A percentile compares a stretch with the other conserved stretches of the same genome.
Conservation (phyloP, 2,888 invertebrate genomes). For the Eulithis prunata region DNA sequence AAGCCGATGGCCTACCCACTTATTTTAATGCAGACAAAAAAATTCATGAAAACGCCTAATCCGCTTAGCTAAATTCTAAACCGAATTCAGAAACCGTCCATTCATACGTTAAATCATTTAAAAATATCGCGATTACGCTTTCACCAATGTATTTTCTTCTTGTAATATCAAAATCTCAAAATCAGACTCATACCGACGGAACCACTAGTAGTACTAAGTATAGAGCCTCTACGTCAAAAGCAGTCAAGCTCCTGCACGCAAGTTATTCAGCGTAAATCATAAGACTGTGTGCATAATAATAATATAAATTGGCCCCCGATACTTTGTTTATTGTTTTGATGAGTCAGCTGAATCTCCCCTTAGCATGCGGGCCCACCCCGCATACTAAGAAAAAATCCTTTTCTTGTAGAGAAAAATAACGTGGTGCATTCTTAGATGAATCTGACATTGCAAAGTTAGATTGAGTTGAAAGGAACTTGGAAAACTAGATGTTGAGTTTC, state of each 20-base stretch:
- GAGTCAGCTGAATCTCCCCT: conserved; percentile 77
- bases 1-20: too few species aligned
- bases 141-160: too few species aligned
- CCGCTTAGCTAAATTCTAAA: too few species aligned
- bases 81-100: too few species aligned
- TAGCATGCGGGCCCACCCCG: conserved; percentile 64
- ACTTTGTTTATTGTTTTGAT: conserved; percentile 86
- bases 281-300: conserved; percentile 80
- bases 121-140: too few species aligned
- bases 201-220: too few species aligned
- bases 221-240: too few species aligned
- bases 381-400: conserved; percentile 52
- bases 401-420: conserved; percentile 58
- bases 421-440: conserved; percentile 36
- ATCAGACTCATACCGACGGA: too few species aligned
- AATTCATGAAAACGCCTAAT: too few species aligned
- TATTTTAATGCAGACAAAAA: too few species aligned
- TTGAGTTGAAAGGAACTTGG: conserved; percentile 25
- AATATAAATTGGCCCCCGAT: conserved; percentile 80
- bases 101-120: too few species aligned
- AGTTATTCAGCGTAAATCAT: conserved; percentile 81
- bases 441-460: conserved; percentile 27
- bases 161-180: too few species aligned
- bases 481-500: conserved; percentile 7
- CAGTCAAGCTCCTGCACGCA: conserved; percentile 22